Evolutionary conservation across 1,140 invertebrate species (phyloP), one percentile per base, ranked within the genome.

Genomic region (Mylabris phalerata): DNA sequence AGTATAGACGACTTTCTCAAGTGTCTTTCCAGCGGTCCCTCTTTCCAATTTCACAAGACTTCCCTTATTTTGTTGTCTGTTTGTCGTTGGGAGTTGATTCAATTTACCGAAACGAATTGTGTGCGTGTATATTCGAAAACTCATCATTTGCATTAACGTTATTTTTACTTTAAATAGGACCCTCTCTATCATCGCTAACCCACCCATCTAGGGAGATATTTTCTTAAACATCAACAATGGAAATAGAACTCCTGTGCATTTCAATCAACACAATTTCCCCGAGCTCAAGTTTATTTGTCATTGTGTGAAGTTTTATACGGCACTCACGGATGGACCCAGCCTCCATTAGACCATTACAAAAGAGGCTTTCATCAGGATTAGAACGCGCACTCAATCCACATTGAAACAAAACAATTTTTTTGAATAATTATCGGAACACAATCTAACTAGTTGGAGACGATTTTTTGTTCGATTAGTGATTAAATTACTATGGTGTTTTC

Each of bases 351-450:
- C 38, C 48, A 49, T 49, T 61, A 69, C 67, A 65, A 69, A 32
- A 64, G 56, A 59, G 50, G 67, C 65, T 69, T 69, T 67, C 64
- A 69, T 69, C 67, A 64, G 67, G 65, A 69, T 69, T 69, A 69
- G 67, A 32, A 32, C 32, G 32, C 2, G 32, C 7, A 7, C 32
- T 32, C 32, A 32, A 32, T 32, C 7, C 7, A 1, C 32, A 32
- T 7, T 5, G 32, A 32, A 4, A 32, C 4, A 32, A 4, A 32
- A 32, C 32, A 7, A 32, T 32, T 32, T 32, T 32, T 19, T 19
- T 2, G 19, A 19, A 32, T 32, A 32, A 32, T 32, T 32, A 32
- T 32, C 7, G 32, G 7, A 32, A 32, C 4, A 32, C 7, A 32
- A 32, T 32, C 32, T 32, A 32, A 32, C 7, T 32, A 32, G 32